These are phyloP conservation scores for Pollenia angustigena DNA, from an alignment of 2,888 invertebrate species.

Conservation along the genomic window DNA sequence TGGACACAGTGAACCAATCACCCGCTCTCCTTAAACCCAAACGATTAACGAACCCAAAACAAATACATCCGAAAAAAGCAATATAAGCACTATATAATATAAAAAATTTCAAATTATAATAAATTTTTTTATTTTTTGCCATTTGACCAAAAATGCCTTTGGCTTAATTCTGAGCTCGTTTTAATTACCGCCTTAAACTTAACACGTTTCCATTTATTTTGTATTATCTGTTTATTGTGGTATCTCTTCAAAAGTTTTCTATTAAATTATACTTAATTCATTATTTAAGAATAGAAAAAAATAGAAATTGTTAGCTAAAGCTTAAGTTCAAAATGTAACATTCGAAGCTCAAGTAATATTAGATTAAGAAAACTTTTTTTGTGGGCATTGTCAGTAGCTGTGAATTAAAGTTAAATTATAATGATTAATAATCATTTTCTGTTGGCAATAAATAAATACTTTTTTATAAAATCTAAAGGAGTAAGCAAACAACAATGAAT, in stretches of 20 bases:
- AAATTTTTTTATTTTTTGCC: too few species aligned
- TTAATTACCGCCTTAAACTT: slow-evolving; percentile 37
- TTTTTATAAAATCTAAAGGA: slow-evolving; percentile 3
- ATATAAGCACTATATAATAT: too few species aligned
- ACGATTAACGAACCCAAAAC: too few species aligned
- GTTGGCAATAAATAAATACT: slow-evolving; percentile 14
- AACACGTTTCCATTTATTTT: not conserved
- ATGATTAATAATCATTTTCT: slow-evolving; percentile 69
- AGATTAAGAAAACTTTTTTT: not conserved
- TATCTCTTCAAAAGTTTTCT: not conserved
- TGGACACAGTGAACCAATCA: too few species aligned
- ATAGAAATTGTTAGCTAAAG: not conserved
- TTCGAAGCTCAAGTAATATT: slow-evolving; percentile 39
- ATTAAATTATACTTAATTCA: slow-evolving; percentile 34
- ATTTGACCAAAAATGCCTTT: not conserved
- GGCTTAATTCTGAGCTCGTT: slow-evolving; percentile 19
- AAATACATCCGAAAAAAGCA: too few species aligned
- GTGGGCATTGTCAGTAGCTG: slow-evolving; percentile 67
- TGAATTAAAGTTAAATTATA: slow-evolving; percentile 67
- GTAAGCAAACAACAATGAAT: slow-evolving; percentile 7
- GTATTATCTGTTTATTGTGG: slow-evolving; percentile 1
- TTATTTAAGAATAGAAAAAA: slow-evolving; percentile 1
- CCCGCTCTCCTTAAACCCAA: too few species aligned
- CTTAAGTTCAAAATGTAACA: not conserved
- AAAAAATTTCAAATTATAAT: too few species aligned